Conservation (phyloP, 2,888 invertebrate species). For the Physocephala rufipes region DNA sequence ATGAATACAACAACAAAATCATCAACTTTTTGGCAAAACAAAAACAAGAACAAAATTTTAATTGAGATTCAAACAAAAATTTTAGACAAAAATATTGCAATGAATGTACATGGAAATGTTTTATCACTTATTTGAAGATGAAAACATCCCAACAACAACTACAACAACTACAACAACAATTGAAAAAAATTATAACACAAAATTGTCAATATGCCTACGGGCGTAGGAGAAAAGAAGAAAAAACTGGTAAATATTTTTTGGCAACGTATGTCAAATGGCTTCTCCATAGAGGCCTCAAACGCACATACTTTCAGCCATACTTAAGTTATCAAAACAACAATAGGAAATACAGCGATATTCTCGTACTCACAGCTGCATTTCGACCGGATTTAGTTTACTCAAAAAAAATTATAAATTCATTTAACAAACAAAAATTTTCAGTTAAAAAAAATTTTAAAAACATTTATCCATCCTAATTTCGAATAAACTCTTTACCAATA, state of each 20-base stretch:
- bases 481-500: constrained; percentile 39
- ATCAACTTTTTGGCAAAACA: neutral
- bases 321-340: constrained; percentile 49
- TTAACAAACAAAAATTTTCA: constrained; percentile 44
- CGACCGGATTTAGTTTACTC: constrained; percentile 48
- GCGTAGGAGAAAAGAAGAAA: neutral
- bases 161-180: constrained; percentile 35
- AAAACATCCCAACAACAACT: constrained; percentile 28
- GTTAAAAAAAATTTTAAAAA: constrained; percentile 39
- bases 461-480: constrained; percentile 56
- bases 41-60: constrained; percentile 12
- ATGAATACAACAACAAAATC: constrained; percentile 23
- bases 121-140: constrained; percentile 62
- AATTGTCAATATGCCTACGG: neutral
- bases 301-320: constrained; percentile 15
- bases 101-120: constrained; percentile 49
- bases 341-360: constrained; percentile 53
- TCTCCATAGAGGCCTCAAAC: neutral
- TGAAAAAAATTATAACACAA: constrained; percentile 27
- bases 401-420: constrained; percentile 46
- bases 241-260: constrained; percentile 16
- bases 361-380: constrained; percentile 29
- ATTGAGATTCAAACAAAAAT: constrained; percentile 32
- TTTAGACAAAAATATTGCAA: constrained; percentile 23
- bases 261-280: constrained; percentile 9